phyloP scores from a whole-genome alignment of 2,113 vertebrate species.

The Sialia sialis region DNA sequence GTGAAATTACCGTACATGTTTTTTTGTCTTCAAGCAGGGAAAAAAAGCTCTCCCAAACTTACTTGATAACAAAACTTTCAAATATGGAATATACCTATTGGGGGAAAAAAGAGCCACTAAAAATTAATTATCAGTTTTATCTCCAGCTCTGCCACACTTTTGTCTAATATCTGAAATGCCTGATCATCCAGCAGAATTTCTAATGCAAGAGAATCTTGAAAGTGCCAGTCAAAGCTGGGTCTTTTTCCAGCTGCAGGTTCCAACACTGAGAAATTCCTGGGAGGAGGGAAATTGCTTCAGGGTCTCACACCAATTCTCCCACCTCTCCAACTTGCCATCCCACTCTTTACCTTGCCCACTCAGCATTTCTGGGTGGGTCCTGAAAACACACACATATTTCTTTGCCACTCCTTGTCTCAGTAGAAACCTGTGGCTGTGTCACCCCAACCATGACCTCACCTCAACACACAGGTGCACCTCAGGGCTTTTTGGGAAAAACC shows the following conservation, averaged over 20 bases:
- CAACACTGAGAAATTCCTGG: neutral
- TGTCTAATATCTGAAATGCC: neutral
- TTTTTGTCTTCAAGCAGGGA: neutral
- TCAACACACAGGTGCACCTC: neutral
- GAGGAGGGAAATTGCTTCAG: neutral
- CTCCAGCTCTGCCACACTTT: neutral
- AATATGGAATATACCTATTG: fast-evolving
- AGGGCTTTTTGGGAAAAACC: neutral
- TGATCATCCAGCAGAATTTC: neutral
- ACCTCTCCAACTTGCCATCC: neutral
- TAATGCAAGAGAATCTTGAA: neutral
- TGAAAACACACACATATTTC: neutral
- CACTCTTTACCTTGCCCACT: neutral
- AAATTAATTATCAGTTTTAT: neutral
- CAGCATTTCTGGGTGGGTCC: constrained; percentile 1
- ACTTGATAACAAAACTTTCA: neutral
- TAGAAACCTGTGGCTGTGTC: neutral
- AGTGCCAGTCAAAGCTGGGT: fast-evolving
- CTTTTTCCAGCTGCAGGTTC: neutral
- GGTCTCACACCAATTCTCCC: neutral
- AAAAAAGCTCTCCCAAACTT: neutral
- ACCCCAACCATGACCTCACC: constrained; percentile 15
- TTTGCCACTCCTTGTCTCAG: constrained; percentile 24
- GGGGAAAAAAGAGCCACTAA: neutral
- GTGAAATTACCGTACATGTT: too few species aligned